Evolutionary conservation across 1,140 invertebrate species (phyloP), one percentile per base, ranked within the genome.

Genomic region (Lanistes nyassanus): DNA sequence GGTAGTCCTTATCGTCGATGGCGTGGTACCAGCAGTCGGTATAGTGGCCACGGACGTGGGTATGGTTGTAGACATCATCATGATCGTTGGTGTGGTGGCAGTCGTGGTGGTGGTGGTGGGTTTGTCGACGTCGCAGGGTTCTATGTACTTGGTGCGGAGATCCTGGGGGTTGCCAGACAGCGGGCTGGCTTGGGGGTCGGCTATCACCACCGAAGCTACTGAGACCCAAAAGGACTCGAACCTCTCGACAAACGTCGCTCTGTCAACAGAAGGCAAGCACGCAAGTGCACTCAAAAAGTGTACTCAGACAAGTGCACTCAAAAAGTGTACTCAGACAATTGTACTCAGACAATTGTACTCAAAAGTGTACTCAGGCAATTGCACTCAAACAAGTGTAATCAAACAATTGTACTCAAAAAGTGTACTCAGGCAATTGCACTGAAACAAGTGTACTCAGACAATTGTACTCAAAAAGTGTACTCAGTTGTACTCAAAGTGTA

Each of bases 201-300:
- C 75, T 5, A 83, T 76, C 11, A 83, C 76, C 31, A 81, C 80
- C 26, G 82, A 83, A 31, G 76, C 76, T 11, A 82, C 77, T 19
- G 66, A 74, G 19, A 75, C 62, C 82, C 82, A 83, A 58, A 73
- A 82, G 21, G 73, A 78, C 53, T 34, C 77, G 29, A 64, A 76
- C 19, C 75, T 56, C 53, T 82, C 53, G 16, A 83, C 76, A 42
- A 83, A 79, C 7, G 80, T 78, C 1, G 79, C 76, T 39, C 80
- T 83, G 75, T 34, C 65, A 71, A 65, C 42, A 39, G 9, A 13
- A 47, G 3, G n/a, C 23, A n/a, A 7, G 39, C 0, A 67, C 11
- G 11, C 42, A 47, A 3, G 19, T 36, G 39, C 7, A 36, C n/a
- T 6, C 13, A 31, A 64, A 16, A 47, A 0, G 42, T 47, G 42